These are phyloP conservation scores for Zootoca vivipara DNA, from an alignment of 2,113 vertebrate species.

Conservation along the genomic window DNA sequence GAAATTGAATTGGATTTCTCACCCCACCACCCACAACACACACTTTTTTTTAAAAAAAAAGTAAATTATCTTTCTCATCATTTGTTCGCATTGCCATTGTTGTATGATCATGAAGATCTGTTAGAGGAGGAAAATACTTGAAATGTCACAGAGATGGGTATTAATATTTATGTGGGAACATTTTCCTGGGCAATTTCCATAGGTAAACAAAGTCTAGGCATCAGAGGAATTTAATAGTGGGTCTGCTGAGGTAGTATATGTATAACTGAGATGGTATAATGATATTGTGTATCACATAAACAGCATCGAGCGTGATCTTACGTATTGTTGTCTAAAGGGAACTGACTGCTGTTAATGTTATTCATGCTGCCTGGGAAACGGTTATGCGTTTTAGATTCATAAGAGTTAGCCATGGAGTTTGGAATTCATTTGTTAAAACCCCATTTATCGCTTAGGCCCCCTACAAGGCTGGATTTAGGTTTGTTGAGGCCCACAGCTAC, in stretches of 20 bases:
- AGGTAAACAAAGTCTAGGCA: neutral
- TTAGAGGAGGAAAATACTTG: constrained; percentile 18
- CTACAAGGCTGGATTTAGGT: no score
- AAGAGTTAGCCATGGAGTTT: neutral
- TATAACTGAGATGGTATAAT: neutral
- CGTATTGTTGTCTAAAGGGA: neutral
- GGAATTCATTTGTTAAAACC: neutral
- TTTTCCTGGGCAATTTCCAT: constrained; percentile 2
- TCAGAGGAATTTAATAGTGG: constrained; percentile 29
- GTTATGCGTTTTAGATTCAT: neutral
- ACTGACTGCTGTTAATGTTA: no score
- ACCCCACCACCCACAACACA: no score
- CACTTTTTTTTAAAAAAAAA: neutral
- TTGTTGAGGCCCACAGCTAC: no score
- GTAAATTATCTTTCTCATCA: constrained; percentile 5
- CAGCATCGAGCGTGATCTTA: neutral
- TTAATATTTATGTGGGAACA: constrained; percentile 15
- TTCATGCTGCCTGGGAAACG: no score
- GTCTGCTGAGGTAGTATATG: neutral
- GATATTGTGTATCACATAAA: neutral
- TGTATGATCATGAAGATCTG: constrained; percentile 21
- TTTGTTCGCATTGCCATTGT: neutral
- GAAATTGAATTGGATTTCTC: constrained; percentile 30
- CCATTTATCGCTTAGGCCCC: neutral
- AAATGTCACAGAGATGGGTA: constrained; percentile 34